Conservation (phyloP, 2,888 invertebrate genomes). For the Callyntrura sp. region DNA sequence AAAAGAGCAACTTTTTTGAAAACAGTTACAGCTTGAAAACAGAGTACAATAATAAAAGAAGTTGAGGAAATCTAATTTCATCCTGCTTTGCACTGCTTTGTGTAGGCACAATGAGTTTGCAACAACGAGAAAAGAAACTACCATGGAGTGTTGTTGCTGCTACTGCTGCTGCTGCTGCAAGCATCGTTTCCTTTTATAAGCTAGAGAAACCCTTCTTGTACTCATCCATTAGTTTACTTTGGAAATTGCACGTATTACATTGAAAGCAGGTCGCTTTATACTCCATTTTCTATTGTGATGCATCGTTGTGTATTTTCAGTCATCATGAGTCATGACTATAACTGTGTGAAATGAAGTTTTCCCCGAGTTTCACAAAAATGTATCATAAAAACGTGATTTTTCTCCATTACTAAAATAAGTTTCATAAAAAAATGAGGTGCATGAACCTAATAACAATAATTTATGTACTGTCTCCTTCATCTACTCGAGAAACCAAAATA, state of each 20-base stretch:
- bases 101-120: constrained; percentile 39
- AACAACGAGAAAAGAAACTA: constrained; percentile 34
- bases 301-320: background rate
- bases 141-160: background rate
- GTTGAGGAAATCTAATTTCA: constrained; percentile 52
- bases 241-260: constrained; percentile 20
- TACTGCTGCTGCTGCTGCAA: background rate
- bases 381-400: constrained; percentile 1
- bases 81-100: constrained; percentile 50
- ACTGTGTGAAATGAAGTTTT: constrained; percentile 1
- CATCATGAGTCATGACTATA: constrained; percentile 13
- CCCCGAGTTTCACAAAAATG: constrained; percentile 2
- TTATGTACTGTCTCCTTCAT: background rate
- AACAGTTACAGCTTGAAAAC: background rate
- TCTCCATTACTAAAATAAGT: constrained; percentile 4
- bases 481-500: background rate
- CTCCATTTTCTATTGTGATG: background rate
- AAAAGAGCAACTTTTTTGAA: constrained; percentile 32
- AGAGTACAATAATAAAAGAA: constrained; percentile 44
- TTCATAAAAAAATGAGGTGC: background rate
- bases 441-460: constrained; percentile 15
- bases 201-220: background rate
- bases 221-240: constrained; percentile 19
- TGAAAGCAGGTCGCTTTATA: background rate
- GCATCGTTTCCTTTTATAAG: background rate